These are phyloP conservation scores for Actinostola sp. DNA, from an alignment of 92 coral and sea anemone genomes.

Conservation along the genomic window DNA sequence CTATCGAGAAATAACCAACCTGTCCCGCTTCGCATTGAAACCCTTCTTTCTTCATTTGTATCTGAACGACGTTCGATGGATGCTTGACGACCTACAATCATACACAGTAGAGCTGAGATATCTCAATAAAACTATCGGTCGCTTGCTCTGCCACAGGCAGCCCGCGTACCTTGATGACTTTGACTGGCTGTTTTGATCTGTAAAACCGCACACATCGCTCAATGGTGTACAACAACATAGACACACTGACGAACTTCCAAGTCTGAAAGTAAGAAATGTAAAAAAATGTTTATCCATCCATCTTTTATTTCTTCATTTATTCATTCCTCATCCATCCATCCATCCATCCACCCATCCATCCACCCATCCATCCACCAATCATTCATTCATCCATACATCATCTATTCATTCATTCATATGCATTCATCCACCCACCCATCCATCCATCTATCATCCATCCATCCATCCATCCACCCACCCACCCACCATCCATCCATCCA, in stretches of 20 bases:
- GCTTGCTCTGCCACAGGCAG: neutral
- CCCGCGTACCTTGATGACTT: conserved; percentile 67
- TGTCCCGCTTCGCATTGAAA: conserved; percentile 90
- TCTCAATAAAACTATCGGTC: neutral
- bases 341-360: no score
- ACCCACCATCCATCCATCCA: no score
- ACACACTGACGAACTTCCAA: conserved; percentile 84
- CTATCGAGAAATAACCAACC: no score
- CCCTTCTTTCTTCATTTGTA: conserved; percentile 89
- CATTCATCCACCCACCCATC: no score
- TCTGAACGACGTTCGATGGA: conserved; percentile 91
- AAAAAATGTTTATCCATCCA: no score
- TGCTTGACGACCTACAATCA: conserved; percentile 80
- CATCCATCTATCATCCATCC: no score
- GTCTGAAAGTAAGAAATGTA: conserved; percentile 47
- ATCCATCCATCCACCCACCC: no score
- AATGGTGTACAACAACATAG: conserved; percentile 71
- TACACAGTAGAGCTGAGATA: neutral
- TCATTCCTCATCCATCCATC: no score
- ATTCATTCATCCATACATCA: no score
- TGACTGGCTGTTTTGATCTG: conserved; percentile 82
- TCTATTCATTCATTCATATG: no score
- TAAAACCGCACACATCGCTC: conserved; percentile 84
- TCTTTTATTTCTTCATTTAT: no score
- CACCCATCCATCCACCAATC: no score